Percentiles rank a stretch among this genome's conserved stretches.
Evolutionary conservation across 2,888 invertebrate genomes (phyloP).

Genomic region (Lycaena phlaeas): DNA sequence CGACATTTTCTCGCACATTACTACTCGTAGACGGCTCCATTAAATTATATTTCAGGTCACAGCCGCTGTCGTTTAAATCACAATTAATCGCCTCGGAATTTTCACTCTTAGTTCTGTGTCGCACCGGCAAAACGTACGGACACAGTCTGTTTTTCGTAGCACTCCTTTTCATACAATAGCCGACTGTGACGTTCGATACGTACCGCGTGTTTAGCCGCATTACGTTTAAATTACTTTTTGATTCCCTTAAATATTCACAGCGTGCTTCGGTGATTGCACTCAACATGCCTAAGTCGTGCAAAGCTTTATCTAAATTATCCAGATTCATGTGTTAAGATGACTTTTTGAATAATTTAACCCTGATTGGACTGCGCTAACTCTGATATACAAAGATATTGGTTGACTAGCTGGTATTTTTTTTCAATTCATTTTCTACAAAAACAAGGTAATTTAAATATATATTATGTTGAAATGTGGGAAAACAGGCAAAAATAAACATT

Average conservation of each 20-base stretch:
- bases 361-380: neutral
- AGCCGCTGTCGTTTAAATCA: conserved; percentile 43
- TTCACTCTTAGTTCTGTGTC: conserved; percentile 76
- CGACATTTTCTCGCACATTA: conserved; percentile 30
- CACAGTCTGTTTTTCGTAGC: conserved; percentile 71
- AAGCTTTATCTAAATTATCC: conserved; percentile 71
- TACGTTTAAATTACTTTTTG: conserved; percentile 56
- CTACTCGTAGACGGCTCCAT: conserved; percentile 59
- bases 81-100: conserved; percentile 68
- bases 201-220: conserved; percentile 75
- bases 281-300: conserved; percentile 75
- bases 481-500: conserved; percentile 63
- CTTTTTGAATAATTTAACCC: neutral
- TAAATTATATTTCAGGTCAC: conserved; percentile 44
- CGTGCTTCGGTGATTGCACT: conserved; percentile 73
- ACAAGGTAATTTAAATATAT: conserved; percentile 27
- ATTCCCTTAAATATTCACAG: conserved; percentile 70
- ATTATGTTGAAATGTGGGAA: conserved; percentile 35
- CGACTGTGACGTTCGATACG: conserved; percentile 76
- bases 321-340: conserved; percentile 45
- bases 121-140: conserved; percentile 71
- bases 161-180: conserved; percentile 70
- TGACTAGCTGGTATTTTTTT: conserved; percentile 26
- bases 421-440: conserved; percentile 44
- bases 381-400: neutral